phyloP scores from a whole-genome alignment of 2,797 vertebrate species.

The Oreochromis mossambicus region DNA sequence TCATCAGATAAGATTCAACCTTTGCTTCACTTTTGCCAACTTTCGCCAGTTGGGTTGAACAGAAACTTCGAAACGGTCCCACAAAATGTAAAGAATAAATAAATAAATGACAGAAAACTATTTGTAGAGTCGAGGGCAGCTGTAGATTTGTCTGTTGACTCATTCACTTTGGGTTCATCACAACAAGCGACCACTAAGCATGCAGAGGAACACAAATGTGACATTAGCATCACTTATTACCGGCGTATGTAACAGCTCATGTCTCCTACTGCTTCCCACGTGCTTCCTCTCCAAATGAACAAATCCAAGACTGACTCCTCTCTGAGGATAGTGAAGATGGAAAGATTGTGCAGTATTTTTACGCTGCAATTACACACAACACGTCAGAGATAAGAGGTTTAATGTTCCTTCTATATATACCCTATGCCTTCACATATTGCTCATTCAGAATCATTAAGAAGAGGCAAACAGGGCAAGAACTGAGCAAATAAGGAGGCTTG shows the following conservation, averaged over 20 bases:
- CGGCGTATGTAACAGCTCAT: background rate
- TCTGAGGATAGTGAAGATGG: background rate
- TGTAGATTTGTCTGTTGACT: background rate
- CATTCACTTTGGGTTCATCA: background rate
- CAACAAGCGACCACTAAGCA: background rate
- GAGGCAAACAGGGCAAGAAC: background rate
- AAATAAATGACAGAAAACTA: accelerated
- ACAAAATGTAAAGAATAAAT: accelerated
- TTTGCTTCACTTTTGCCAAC: background rate
- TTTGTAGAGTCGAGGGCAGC: no score
- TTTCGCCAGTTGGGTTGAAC: accelerated
- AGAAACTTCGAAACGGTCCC: background rate
- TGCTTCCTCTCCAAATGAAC: background rate
- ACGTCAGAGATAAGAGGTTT: background rate
- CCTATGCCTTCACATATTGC: background rate
- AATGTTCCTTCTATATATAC: background rate
- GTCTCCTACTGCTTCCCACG: background rate
- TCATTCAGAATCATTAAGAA: background rate
- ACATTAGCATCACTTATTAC: background rate
- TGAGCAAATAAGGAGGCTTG: background rate
- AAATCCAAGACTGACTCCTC: background rate
- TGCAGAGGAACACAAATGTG: background rate
- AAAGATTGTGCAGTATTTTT: background rate
- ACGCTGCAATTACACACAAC: conserved; percentile 13
- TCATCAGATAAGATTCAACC: background rate